Base-by-base conservation (phyloP, 2,113 vertebrate genomes). In the Trochalopteron elliotii region DNA sequence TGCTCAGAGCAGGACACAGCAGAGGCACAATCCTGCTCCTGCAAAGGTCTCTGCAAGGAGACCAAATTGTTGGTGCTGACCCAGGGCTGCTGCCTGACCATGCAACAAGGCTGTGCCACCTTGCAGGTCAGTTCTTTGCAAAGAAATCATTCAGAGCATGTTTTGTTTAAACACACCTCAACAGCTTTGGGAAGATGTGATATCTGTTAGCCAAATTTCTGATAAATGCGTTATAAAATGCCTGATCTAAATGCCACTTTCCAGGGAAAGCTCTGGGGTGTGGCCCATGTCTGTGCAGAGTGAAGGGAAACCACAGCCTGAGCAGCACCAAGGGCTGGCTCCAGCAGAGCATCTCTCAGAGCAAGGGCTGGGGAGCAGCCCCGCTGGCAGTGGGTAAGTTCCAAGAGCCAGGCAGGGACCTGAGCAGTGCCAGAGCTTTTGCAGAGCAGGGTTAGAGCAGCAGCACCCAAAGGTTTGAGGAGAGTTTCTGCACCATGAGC, bases 91-190 rank as follows among this genome's bases (percentile, higher is more conserved):
- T 70, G 50, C 52, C 63, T 9, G 49, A 23, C 44, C 4, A 0
- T 19, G 50, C 0, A 2, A 27, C 0, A 1, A 61, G 55, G 70
- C 35, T 0, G 0, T 30, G 39, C 33, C 44, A 42, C 37, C 35
- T 35, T 30, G 12, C 76, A 83, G 52, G 37, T 69, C 77, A 21
- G 8, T 16, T 72, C 65, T 89, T 52, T 13, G 28, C 77, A 60
- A 4, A 67, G 68, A 59, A 82, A 56, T 35, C 42, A 82, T 31
- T 63, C 50, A 42, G 39, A 76, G 28, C 6, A 1, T 9, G 52
- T 71, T 79, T 77, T 50, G 10, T 71, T 56, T 60, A 49, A 90
- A 67, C 3, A n/a, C 19, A 17, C 16, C 15, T 19, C n/a, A 40
- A 13, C 1, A 45, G 28, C 25, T 15, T 4, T 11, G 64, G 59